phyloP scores from a whole-genome alignment of 2,888 invertebrate species.

The Lycophotia porphyrea region DNA sequence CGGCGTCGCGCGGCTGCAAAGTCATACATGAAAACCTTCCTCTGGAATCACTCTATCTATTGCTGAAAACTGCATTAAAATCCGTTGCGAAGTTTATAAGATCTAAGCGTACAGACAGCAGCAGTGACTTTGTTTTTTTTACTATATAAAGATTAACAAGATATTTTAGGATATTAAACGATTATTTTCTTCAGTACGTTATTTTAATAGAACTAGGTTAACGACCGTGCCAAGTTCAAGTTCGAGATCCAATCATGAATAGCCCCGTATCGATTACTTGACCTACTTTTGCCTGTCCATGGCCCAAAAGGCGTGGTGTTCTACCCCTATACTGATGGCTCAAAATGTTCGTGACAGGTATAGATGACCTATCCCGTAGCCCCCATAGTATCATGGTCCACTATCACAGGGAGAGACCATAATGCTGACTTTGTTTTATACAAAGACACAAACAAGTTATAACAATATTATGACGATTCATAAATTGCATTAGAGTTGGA shows the following conservation, averaged over 20 bases:
- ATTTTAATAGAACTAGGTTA: constrained; percentile 8
- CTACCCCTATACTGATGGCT: background rate
- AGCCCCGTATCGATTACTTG: background rate
- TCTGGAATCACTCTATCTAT: too few species aligned
- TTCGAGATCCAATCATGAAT: constrained; percentile 11
- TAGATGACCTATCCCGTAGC: background rate
- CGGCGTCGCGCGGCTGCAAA: too few species aligned
- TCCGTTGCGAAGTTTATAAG: too few species aligned
- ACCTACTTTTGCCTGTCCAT: constrained; percentile 3
- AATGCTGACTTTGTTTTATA: background rate
- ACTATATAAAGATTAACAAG: too few species aligned
- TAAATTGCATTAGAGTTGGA: background rate
- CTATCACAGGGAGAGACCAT: background rate
- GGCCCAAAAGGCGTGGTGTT: background rate
- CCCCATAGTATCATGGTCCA: background rate
- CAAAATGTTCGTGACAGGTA: background rate
- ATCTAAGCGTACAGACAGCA: too few species aligned
- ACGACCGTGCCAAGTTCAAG: constrained; percentile 20
- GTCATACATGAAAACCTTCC: too few species aligned
- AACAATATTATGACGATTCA: background rate
- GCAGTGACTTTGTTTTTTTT: too few species aligned
- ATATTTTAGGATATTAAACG: background rate
- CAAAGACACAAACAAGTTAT: background rate
- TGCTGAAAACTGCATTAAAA: too few species aligned
- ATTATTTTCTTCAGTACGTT: background rate